Percentiles rank a stretch among this genome's conserved stretches.
Evolutionary conservation across 1,140 invertebrate species (phyloP).

Genomic region (Zophobas atratus): DNA sequence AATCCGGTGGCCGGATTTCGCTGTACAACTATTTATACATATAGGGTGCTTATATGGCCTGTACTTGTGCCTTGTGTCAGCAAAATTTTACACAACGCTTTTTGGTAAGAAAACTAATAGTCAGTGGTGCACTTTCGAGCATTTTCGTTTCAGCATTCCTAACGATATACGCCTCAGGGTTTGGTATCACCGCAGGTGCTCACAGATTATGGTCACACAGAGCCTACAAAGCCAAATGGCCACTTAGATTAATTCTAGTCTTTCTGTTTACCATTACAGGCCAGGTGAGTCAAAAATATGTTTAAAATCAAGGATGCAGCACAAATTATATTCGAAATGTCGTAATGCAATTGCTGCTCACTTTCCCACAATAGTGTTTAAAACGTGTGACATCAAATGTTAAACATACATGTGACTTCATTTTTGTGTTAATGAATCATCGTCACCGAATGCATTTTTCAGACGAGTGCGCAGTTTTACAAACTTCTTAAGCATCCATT

Average conservation of each 20-base stretch:
- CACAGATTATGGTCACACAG: slow-evolving; percentile 92
- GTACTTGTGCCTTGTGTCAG: slow-evolving; percentile 76
- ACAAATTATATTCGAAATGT: too few species aligned
- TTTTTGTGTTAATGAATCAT: too few species aligned
- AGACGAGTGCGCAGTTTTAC: too few species aligned
- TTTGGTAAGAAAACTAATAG: slow-evolving; percentile 76
- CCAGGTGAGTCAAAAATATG: slow-evolving; percentile 76
- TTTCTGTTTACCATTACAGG: slow-evolving; percentile 87
- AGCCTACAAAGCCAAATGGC: slow-evolving; percentile 88
- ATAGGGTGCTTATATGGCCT: slow-evolving; percentile 79
- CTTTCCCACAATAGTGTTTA: background rate
- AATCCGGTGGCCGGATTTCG: slow-evolving; percentile 80
- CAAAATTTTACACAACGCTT: slow-evolving; percentile 77
- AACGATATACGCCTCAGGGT: slow-evolving; percentile 77
- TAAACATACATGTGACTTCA: too few species aligned
- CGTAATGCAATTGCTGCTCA: too few species aligned
- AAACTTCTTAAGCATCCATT: too few species aligned
- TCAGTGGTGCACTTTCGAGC: background rate
- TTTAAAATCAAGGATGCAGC: slow-evolving; percentile 8
- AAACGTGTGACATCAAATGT: too few species aligned
- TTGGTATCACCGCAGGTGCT: slow-evolving; percentile 90
- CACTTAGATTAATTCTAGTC: slow-evolving; percentile 82
- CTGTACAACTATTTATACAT: slow-evolving; percentile 79
- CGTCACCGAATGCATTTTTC: too few species aligned
- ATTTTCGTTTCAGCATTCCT: slow-evolving; percentile 72